Conservation (phyloP, 1,140 invertebrate genomes). For the Ceratitis capitata region DNA sequence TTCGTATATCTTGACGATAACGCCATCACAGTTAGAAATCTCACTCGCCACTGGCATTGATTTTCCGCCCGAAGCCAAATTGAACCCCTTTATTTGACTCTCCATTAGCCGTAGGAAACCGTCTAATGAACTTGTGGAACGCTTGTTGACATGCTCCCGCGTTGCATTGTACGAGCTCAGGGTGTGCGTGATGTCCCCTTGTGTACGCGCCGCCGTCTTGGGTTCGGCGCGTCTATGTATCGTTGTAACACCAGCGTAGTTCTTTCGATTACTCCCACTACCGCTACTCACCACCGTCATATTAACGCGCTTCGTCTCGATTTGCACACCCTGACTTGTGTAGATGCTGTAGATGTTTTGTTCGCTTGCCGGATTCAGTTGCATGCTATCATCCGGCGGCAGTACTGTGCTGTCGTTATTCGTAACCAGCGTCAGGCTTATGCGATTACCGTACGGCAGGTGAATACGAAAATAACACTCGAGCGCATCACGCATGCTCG, state of each 20-base stretch:
- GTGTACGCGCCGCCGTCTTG: neutral
- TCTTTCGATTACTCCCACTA: neutral
- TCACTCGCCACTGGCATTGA: neutral
- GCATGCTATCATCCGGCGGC: neutral
- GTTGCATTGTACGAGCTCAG: neutral
- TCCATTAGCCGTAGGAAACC: conserved; percentile 31
- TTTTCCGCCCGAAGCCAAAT: conserved; percentile 23
- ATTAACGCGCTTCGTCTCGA: conserved; percentile 43
- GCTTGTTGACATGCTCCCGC: neutral
- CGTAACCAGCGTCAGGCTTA: conserved; percentile 67
- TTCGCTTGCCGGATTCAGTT: conserved; percentile 22
- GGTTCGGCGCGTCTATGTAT: conserved; percentile 23
- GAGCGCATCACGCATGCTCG: conserved; percentile 51
- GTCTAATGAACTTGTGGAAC: neutral
- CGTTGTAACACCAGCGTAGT: neutral
- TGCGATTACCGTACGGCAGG: conserved; percentile 72
- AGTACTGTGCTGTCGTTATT: conserved; percentile 44
- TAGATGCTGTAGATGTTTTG: conserved; percentile 39
- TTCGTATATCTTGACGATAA: conserved; percentile 45
- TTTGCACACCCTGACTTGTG: conserved; percentile 15
- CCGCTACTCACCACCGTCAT: conserved; percentile 25
- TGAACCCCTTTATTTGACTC: neutral
- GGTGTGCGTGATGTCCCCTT: neutral
- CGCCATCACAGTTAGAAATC: conserved; percentile 28
- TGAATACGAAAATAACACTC: conserved; percentile 73